Evolutionary conservation across 2,888 invertebrate genomes (phyloP), one percentile per base, ranked within the genome.

Genomic region (Tipula unca): DNA sequence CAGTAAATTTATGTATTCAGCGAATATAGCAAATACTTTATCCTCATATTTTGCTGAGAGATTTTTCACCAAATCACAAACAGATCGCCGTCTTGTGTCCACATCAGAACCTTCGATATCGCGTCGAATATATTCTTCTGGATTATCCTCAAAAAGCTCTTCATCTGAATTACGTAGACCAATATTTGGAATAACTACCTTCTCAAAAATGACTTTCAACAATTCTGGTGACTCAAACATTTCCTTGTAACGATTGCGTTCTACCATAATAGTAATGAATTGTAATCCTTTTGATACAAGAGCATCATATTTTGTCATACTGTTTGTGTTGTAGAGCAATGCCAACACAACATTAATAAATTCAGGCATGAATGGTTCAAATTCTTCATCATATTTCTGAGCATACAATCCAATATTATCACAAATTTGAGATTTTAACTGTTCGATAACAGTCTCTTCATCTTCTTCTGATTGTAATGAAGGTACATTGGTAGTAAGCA

Each of bases 71-170:
- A 99, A 93, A 92, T 99, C 99, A 91, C 99, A 98, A 84, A 99
- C 99, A 29, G 99, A 97, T 87, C 99, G 93, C 29, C 99, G 93
- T 85, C 99, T 92, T 0, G 99, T 99, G 90, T 99, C 99, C 87
- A 98, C 96, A 91, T 99, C 99, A 8, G 98, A 98, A 5, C 99
- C 99, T 92, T 99, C 99, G 87, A 99, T 97, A 91, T 99, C 99
- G 36, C 98, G 92, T 3, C 98, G 93, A 87, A 98, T 97, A 89
- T 98, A 99, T 91, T 99, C 99, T 89, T 99, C 98, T 0, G 99
- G 97, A 89, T 99, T 99, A 89, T 99, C 99, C 90, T 98, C 98
- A 91, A 99, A 99, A 83, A 98, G 90, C 90, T 99, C 99, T 90
- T 97, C 96, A 91, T 99, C 99, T 0, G 97, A 96, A 85, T 39